Evolutionary conservation across 2,888 invertebrate species (phyloP), one percentile per base, ranked within the genome.

Genomic region (Troilus luridus): DNA sequence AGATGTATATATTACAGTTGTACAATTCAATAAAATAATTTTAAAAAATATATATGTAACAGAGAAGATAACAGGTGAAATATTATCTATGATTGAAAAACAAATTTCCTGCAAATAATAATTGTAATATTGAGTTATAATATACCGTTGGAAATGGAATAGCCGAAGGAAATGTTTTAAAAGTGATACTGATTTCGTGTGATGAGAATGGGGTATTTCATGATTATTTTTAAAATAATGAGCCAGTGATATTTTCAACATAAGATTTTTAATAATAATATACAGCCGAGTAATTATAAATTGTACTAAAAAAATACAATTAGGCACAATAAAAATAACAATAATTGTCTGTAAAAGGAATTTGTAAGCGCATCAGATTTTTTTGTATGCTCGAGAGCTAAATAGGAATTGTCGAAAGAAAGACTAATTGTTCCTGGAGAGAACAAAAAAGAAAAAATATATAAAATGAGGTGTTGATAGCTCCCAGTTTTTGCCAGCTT

Each of bases 401-500:
- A 85, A 85, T 85, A 85, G 56, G 85, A 27, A 56, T 21, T 11
- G 85, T n/a, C 5, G 56, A 41, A 85, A 85, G 85, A 85, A 85
- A 85, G n/a, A 54, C 72, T 77, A 77, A 77, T 77, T 77, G 72
- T 77, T 77, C 27, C 72, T 77, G 72, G 72, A 41, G 41, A 77
- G 41, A 17, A 41, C 41, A 10, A 77, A 77, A 77, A 77, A 77
- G 14, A 59, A 12, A 59, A 59, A 59, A 59, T 41, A 67, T 67
- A 77, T 77, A 77, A 77, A 77, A 77, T 77, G 72, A 77, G 72
- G 72, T 77, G 72, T 77, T 77, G 72, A 77, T 77, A 77, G 72
- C 72, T 77, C 14, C 14, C 5, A 10, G 72, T 77, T 77, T 77
- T 77, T 77, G 72, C 72, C 72, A 77, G 41, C 72, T 77, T 77